These are phyloP conservation scores for Podocnemis expansa DNA, from an alignment of 2,113 vertebrate species.

Conservation along the genomic window DNA sequence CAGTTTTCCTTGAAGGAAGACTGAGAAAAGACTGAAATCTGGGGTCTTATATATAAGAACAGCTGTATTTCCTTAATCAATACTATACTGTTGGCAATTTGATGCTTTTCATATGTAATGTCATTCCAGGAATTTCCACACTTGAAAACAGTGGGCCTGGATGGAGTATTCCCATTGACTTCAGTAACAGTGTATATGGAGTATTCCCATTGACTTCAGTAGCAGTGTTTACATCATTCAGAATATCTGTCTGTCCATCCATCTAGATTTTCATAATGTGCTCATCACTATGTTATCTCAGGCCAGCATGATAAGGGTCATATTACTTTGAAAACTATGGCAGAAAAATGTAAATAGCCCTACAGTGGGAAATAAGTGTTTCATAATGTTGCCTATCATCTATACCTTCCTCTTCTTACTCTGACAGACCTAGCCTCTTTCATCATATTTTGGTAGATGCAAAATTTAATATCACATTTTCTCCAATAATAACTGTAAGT, in stretches of 20 bases:
- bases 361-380: conserved; percentile 33
- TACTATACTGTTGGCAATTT: not conserved
- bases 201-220: not conserved
- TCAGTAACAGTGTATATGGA: too few relatives aligned
- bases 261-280: not conserved
- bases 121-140: not conserved
- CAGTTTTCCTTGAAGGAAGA: not conserved
- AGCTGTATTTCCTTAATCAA: not conserved
- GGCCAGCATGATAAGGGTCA: not conserved
- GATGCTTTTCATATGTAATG: not conserved
- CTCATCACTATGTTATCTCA: not conserved
- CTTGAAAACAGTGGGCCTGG: not conserved
- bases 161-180: too few relatives aligned
- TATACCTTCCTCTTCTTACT: not conserved
- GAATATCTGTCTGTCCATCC: not conserved
- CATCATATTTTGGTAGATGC: not conserved
- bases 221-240: not conserved
- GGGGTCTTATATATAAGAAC: not conserved
- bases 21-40: not conserved
- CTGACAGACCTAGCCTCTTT: conserved; percentile 27
- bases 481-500: conserved; percentile 47
- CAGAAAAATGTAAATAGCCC: not conserved
- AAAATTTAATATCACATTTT: conserved; percentile 58
- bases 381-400: conserved; percentile 37
- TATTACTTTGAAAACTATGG: conserved; percentile 37